Percentiles rank a stretch among this genome's conserved stretches.
phyloP scores from a whole-genome alignment of 2,113 vertebrate genomes.

The Silurus asotus region DNA sequence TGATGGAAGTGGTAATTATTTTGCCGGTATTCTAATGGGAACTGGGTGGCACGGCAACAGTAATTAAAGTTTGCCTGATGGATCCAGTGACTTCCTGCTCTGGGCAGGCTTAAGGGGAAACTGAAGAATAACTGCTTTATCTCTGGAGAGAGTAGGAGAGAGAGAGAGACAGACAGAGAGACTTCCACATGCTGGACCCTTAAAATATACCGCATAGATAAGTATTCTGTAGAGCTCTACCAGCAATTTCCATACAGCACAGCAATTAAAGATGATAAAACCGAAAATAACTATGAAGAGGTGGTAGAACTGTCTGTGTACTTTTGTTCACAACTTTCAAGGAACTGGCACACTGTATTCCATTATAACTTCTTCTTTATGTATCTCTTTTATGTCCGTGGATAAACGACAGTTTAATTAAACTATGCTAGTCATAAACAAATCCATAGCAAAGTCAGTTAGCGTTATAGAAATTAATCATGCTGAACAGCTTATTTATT shows the following conservation, averaged over 20 bases:
- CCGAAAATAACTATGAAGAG: conserved; percentile 28
- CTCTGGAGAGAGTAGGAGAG: conserved; percentile 21
- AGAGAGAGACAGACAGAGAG: conserved; percentile 28
- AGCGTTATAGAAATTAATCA: background rate
- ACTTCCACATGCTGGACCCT: conserved; percentile 11
- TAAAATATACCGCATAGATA: conserved; percentile 31
- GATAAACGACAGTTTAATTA: background rate
- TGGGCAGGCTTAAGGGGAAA: conserved; percentile 43
- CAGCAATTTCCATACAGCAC: conserved; percentile 23
- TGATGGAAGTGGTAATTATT: conserved; percentile 71
- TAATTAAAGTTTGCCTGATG: conserved; percentile 73
- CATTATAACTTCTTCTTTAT: background rate
- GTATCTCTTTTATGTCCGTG: background rate
- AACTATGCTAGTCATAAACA: background rate
- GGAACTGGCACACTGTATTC: conserved; percentile 6
- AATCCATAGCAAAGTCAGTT: background rate
- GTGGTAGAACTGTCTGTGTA: background rate
- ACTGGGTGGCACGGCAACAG: conserved; percentile 61
- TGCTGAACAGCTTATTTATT: background rate
- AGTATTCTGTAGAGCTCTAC: conserved; percentile 21
- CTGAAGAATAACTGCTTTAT: conserved; percentile 39
- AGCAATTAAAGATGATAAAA: conserved; percentile 31
- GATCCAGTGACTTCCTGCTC: conserved; percentile 72
- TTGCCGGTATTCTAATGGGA: conserved; percentile 68
- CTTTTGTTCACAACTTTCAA: conserved; percentile 14